Evolutionary conservation across 2,797 vertebrate genomes (phyloP), one percentile per base, ranked within the genome.

Genomic region (Etheostoma nigrum): DNA sequence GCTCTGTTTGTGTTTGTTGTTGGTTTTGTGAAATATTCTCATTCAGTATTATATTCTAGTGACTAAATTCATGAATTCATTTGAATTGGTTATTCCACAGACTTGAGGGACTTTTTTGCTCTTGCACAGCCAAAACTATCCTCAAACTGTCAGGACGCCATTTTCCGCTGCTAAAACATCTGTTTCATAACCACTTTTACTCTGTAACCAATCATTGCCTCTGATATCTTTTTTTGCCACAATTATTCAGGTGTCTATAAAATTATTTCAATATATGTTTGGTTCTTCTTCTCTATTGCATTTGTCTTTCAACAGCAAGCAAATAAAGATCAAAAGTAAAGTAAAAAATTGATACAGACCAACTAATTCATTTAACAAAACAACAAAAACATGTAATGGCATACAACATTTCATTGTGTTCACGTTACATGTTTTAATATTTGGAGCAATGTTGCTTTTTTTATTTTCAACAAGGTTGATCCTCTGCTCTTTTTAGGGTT

Each of bases 401-500:
- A 60, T 23, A 8, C 48, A 47, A 12, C 16, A 40, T 40, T 40
- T 16, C n/a, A 14, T 2, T n/a, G 12, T 64, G 19, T 36, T 40
- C 36, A 40, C 36, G 45, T 45, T 7, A 30, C 23, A 30, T 27
- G 1, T 18, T 54, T 14, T 27, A 45, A 21, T 45, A 21, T 21
- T 61, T 53, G 2, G 10, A 62, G 48, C 21, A 16, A 44, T 64
- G 4, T 45, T 8, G 5, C 18, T 30, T 6, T 59, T 3, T 21
- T 59, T 25, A 25, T 30, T 0, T 40, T 40, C 16, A 67, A 42
- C 6, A 14, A 0, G 10, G 16, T 40, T 45, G 14, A 9, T 40
- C 12, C 27, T 1, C 19, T 23, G 7, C 18, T 42, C 7, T 48
- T 52, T 23, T 8, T 85, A 99, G 98, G 95, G 94, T 1, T 97